Base-by-base conservation (phyloP, 1,140 invertebrate species). In the Heliconius melpomene region DNA sequence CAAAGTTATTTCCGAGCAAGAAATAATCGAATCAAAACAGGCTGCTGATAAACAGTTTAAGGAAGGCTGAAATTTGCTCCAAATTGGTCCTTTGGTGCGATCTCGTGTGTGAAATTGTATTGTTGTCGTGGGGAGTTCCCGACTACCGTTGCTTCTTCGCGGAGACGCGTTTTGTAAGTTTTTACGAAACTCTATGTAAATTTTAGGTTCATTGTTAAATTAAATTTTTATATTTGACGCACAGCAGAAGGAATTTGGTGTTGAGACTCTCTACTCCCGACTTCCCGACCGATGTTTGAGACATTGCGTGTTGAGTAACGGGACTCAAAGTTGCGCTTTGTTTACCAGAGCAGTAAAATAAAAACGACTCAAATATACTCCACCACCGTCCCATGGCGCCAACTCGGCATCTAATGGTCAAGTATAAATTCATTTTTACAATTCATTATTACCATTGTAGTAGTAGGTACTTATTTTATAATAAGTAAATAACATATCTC, bases 51-150 rank as follows among this genome's bases (percentile, higher is more conserved):
- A 71, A 29, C 52, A 70, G 29, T 79, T 54, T 38, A 50, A 29
- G 38, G 77, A 77, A 80, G 79, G 76, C 70, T 79, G 77, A 74
- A 80, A 86, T 86, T 86, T 87, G 84, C 82, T 83, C 83, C 78
- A 84, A 85, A 88, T 85, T 83, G 80, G 76, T 72, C 78, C 83
- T 86, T 84, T 82, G 79, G 80, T 82, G 83, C 76, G 83, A 86
- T 84, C 82, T 80, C 83, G 81, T 82, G 86, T 88, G 86, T 86
- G 85, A 88, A 86, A 88, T 88, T 84, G 81, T 85, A 88, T 84
- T 86, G 79, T 80, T 57, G 72, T 60, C 72, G 72, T 52, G 29
- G 23, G 16, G 36, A 74, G 52, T 66, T 66, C 11, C 60, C 60
- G 23, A 9, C 5, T 16, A 3, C 40, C 16, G 40, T 0, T 60